Evolutionary conservation across 2,113 vertebrate species (phyloP).

Genomic region (Atlantisia rogersi): DNA sequence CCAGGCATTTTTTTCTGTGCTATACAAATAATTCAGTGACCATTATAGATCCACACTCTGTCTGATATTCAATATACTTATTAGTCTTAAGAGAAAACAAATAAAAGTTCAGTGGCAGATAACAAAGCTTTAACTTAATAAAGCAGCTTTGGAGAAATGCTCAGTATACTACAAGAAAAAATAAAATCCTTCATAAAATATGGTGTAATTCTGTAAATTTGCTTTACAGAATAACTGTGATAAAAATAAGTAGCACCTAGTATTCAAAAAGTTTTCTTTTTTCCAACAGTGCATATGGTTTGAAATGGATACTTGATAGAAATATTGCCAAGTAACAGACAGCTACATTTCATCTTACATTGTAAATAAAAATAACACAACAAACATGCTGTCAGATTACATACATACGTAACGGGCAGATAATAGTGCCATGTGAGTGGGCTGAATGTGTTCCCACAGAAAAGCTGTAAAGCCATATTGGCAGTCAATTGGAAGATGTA

Average conservation of each 20-base stretch:
- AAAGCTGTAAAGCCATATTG: constrained; percentile 29
- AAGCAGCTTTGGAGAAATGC: background rate
- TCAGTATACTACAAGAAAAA: background rate
- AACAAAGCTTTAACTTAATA: background rate
- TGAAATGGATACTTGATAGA: background rate
- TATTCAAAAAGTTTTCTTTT: background rate
- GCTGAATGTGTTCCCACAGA: constrained; percentile 18
- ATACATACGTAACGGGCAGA: background rate
- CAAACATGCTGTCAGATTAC: background rate
- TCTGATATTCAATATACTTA: background rate
- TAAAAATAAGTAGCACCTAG: background rate
- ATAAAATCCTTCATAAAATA: background rate
- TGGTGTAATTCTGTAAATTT: background rate
- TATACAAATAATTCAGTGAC: background rate
- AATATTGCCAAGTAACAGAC: background rate
- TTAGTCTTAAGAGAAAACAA: background rate
- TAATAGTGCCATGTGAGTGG: background rate
- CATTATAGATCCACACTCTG: background rate
- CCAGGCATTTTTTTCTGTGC: background rate
- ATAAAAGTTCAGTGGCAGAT: background rate
- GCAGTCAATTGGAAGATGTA: background rate
- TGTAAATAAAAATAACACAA: background rate
- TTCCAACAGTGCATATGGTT: background rate
- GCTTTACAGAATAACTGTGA: background rate
- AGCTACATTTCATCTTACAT: background rate